phyloP scores from a whole-genome alignment of 1,140 invertebrate species.

The Vollenhovia emeryi region DNA sequence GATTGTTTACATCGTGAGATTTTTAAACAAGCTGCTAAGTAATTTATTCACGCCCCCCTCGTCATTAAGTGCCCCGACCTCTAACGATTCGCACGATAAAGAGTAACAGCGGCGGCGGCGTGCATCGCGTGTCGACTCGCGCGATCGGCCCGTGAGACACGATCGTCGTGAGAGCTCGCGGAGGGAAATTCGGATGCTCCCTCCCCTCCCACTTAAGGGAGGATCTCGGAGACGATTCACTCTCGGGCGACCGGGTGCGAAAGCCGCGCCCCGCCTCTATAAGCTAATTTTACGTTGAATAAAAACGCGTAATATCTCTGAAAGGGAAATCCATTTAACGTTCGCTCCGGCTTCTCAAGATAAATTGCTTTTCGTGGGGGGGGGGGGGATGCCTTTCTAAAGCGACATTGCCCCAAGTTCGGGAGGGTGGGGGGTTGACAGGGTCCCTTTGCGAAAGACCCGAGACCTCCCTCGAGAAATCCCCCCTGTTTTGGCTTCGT shows the following conservation, averaged over 20 bases:
- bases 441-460: conserved; percentile 65
- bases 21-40: conserved; percentile 54
- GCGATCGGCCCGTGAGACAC: conserved; percentile 35
- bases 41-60: conserved; percentile 47
- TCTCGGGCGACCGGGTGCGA: conserved; percentile 7
- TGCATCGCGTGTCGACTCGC: conserved; percentile 40
- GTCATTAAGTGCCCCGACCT: conserved; percentile 24
- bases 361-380: conserved; percentile 76
- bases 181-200: neutral
- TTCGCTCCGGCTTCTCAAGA: conserved; percentile 72
- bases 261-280: conserved; percentile 37
- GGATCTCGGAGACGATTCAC: conserved; percentile 59
- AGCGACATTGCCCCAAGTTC: conserved; percentile 68
- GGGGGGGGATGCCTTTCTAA: conserved; percentile 71
- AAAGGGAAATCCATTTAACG: conserved; percentile 77
- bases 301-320: conserved; percentile 72
- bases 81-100: conserved; percentile 54
- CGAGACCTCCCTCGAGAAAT: conserved; percentile 61
- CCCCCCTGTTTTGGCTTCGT: conserved; percentile 47
- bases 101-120: conserved; percentile 1
- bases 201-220: neutral
- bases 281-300: conserved; percentile 78
- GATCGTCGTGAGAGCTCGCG: conserved; percentile 12
- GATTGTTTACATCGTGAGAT: conserved; percentile 59
- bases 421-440: conserved; percentile 54